A percentile compares a stretch with the other conserved stretches of the same genome.
phyloP scores from a whole-genome alignment of 2,797 vertebrate genomes.

The Forpus xanthops region DNA sequence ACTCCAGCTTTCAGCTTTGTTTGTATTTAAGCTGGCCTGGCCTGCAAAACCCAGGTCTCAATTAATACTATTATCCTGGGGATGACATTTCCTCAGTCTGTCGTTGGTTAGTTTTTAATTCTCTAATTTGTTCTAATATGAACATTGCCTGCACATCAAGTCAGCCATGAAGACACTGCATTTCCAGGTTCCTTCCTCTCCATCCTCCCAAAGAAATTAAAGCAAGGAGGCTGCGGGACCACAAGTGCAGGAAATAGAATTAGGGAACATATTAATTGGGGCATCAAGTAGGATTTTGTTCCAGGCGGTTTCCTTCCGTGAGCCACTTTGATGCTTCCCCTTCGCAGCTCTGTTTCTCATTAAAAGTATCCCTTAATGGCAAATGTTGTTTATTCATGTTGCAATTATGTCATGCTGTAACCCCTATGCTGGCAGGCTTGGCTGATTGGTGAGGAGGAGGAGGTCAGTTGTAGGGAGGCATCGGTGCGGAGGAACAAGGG shows the following conservation, averaged over 20 bases:
- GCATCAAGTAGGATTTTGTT: constrained; percentile 85
- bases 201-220: constrained; percentile 84
- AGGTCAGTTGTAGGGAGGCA: constrained; percentile 41
- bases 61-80: constrained; percentile 82
- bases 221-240: constrained; percentile 79
- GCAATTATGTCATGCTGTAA: constrained; percentile 79
- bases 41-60: constrained; percentile 73
- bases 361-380: constrained; percentile 83
- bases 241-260: constrained; percentile 86
- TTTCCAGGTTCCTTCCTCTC: constrained; percentile 84
- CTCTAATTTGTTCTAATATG: constrained; percentile 86
- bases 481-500: not conserved
- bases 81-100: constrained; percentile 84
- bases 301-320: constrained; percentile 84
- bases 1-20: not conserved
- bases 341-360: constrained; percentile 84
- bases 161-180: constrained; percentile 79
- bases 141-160: constrained; percentile 80
- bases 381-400: constrained; percentile 79
- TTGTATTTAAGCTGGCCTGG: constrained; percentile 48
- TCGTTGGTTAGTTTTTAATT: constrained; percentile 81
- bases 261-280: constrained; percentile 86
- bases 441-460: constrained; percentile 55
- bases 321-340: constrained; percentile 83
- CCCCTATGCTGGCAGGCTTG: constrained; percentile 58